A percentile compares a stretch with the other conserved stretches of the same genome.
These are phyloP conservation scores for Drosophila sordidula DNA, from an alignment of 2,888 invertebrate genomes.

Conservation along the genomic window DNA sequence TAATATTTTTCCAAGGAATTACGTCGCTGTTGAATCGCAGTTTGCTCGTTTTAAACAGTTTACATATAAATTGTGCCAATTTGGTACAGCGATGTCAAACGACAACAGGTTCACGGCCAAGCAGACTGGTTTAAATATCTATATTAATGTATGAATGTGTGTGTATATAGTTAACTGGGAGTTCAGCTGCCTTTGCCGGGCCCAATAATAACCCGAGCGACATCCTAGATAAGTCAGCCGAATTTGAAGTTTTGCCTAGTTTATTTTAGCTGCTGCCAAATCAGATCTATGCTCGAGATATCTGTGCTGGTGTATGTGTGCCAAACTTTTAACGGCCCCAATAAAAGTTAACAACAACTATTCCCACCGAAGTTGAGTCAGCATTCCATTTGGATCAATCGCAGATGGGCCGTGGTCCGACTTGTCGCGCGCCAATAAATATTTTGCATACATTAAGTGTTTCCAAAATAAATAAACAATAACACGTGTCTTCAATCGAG, in stretches of 20 bases:
- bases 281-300: slow-evolving; percentile 12
- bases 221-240: slow-evolving; percentile 12
- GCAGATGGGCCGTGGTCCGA: slow-evolving; percentile 5
- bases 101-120: slow-evolving; percentile 29
- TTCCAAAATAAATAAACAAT: slow-evolving; percentile 33
- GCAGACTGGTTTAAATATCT: slow-evolving; percentile 14
- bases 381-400: slow-evolving; percentile 23
- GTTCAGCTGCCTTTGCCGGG: slow-evolving; percentile 6
- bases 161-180: neutral
- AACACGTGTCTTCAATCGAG: slow-evolving; percentile 55
- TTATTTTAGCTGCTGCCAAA: neutral
- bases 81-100: slow-evolving; percentile 9
- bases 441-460: slow-evolving; percentile 44
- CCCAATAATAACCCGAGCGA: neutral
- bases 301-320: slow-evolving; percentile 1
- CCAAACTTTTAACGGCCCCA: slow-evolving; percentile 20
- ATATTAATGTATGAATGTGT: neutral
- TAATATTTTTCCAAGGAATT: neutral
- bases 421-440: slow-evolving; percentile 37
- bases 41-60: slow-evolving; percentile 12
- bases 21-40: neutral
- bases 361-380: slow-evolving; percentile 32
- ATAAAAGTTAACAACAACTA: slow-evolving; percentile 9
- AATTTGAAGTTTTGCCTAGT: slow-evolving; percentile 19
- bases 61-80: slow-evolving; percentile 24